Evolutionary conservation across 2,113 vertebrate genomes (phyloP).

Genomic region (Xerus inauris): DNA sequence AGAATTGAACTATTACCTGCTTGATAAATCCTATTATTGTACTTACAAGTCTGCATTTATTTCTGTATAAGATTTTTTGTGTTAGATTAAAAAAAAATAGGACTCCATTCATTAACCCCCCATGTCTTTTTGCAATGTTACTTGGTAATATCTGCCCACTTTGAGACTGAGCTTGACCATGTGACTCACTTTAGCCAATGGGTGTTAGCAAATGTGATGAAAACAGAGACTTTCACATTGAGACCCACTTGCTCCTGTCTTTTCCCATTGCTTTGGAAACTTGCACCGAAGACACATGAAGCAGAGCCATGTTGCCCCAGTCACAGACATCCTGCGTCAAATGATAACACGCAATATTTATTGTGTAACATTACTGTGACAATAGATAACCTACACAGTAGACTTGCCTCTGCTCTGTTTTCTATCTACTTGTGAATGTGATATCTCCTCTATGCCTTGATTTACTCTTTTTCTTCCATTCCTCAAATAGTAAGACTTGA

Average conservation of each 20-base stretch:
- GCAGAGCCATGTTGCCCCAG: accelerated
- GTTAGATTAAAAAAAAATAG: not conserved
- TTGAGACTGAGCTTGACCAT: not conserved
- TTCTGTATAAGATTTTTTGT: not conserved
- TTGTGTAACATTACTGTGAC: not conserved
- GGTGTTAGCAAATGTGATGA: not conserved
- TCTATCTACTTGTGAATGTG: not conserved
- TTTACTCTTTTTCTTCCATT: not conserved
- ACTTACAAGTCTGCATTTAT: not conserved
- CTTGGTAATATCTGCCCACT: not conserved
- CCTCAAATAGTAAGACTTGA: not conserved
- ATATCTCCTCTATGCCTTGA: not conserved
- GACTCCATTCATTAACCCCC: not conserved
- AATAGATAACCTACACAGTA: not conserved
- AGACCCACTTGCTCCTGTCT: not conserved
- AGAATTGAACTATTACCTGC: not conserved
- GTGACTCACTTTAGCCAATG: not conserved
- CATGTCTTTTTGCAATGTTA: not conserved
- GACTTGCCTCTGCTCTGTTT: not conserved
- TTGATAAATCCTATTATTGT: not conserved
- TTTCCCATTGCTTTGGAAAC: not conserved
- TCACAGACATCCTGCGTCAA: not conserved
- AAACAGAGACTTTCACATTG: not conserved
- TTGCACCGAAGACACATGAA: not conserved
- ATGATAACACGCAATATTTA: not conserved